Evolutionary conservation across 2,113 vertebrate genomes (phyloP).

Genomic region (Nansenia antarctica): DNA sequence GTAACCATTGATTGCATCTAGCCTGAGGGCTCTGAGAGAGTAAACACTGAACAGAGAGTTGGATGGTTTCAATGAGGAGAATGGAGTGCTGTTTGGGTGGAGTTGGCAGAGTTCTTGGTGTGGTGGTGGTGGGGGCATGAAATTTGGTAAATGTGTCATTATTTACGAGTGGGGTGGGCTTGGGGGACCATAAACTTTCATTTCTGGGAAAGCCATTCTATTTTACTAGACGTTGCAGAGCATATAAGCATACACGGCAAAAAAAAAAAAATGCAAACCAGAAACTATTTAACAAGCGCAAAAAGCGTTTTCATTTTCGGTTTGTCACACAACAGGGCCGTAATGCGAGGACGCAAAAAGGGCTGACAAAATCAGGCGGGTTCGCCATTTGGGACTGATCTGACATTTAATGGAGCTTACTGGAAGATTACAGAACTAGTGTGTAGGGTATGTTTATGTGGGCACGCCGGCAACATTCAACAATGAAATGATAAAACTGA

Average conservation of each 20-base stretch:
- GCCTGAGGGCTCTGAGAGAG: slow-evolving; percentile 18
- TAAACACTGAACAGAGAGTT: slow-evolving; percentile 55
- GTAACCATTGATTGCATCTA: no score
- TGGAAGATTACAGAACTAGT: slow-evolving; percentile 53
- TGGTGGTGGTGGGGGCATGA: slow-evolving; percentile 36
- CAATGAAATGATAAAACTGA: slow-evolving; percentile 29
- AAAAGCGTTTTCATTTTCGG: slow-evolving; percentile 75
- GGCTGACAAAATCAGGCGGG: slow-evolving; percentile 51
- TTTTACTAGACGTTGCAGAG: slow-evolving; percentile 73
- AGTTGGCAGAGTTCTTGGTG: slow-evolving; percentile 52
- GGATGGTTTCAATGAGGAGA: slow-evolving; percentile 56
- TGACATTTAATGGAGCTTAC: slow-evolving; percentile 56
- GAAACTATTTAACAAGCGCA: slow-evolving; percentile 69
- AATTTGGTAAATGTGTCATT: slow-evolving; percentile 66
- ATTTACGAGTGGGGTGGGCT: slow-evolving; percentile 51
- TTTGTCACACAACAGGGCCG: slow-evolving; percentile 65
- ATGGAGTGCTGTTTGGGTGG: slow-evolving; percentile 57
- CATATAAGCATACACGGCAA: slow-evolving; percentile 56
- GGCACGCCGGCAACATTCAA: slow-evolving; percentile 52
- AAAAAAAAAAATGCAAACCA: slow-evolving; percentile 62
- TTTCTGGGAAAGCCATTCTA: slow-evolving; percentile 76
- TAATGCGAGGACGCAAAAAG: slow-evolving; percentile 49
- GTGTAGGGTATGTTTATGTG: slow-evolving; percentile 52
- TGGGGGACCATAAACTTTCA: slow-evolving; percentile 67
- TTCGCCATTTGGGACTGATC: slow-evolving; percentile 48